Conservation (phyloP, 2,113 vertebrate species). For the Pionites leucogaster region DNA sequence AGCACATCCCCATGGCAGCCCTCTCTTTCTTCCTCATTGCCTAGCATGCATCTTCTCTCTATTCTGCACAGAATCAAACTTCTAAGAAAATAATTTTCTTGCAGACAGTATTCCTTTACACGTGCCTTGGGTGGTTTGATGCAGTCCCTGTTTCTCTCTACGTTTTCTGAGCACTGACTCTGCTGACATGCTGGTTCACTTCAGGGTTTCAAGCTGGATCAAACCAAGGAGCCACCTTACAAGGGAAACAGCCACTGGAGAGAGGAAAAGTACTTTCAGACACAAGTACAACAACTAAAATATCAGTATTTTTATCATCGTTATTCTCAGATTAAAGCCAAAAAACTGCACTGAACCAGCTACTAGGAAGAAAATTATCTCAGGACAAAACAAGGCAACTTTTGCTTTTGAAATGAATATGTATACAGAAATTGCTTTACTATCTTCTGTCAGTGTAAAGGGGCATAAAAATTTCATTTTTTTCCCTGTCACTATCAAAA, state of each 20-base stretch:
- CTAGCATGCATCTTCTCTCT: not conserved
- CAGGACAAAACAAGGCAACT: not conserved
- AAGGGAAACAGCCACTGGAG: accelerated
- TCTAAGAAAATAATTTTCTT: not conserved
- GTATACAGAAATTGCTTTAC: not conserved
- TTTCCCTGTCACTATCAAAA: not conserved
- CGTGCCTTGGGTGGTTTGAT: not conserved
- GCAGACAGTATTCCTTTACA: not conserved
- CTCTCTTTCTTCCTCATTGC: not conserved
- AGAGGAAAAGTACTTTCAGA: not conserved
- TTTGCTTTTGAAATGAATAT: not conserved
- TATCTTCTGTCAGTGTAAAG: not conserved
- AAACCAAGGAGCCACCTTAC: not conserved
- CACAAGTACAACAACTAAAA: not conserved
- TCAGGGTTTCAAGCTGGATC: not conserved
- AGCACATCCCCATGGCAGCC: accelerated
- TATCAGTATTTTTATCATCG: not conserved
- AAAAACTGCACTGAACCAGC: not conserved
- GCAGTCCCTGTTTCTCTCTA: not conserved
- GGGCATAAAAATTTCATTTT: not conserved
- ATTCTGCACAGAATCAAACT: not conserved
- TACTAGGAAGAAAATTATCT: not conserved
- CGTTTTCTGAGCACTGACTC: not conserved
- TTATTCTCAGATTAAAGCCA: not conserved
- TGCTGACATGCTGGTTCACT: accelerated